phyloP scores from a whole-genome alignment of 2,113 vertebrate genomes.

The Microtus ochrogaster region DNA sequence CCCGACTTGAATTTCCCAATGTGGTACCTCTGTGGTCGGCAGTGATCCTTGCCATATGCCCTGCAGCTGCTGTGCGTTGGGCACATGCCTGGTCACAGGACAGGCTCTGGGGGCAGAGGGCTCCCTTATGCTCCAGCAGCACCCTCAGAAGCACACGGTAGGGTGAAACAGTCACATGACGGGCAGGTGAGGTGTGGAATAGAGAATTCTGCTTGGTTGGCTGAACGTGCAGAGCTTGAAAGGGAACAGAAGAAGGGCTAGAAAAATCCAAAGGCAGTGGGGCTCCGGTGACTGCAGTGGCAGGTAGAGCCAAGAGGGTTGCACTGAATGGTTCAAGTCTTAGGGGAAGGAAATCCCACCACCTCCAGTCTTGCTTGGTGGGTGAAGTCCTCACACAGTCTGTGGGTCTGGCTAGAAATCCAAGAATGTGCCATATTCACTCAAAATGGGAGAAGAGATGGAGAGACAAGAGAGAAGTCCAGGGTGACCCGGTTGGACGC shows the following conservation, averaged over 20 bases:
- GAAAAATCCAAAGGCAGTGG: neutral
- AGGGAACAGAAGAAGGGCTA: neutral
- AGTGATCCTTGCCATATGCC: neutral
- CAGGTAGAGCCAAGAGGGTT: neutral
- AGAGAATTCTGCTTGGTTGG: neutral
- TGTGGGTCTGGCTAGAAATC: neutral
- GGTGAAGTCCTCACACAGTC: neutral
- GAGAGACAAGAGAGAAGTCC: neutral
- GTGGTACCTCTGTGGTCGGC: neutral
- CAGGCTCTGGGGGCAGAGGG: neutral
- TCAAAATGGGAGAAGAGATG: neutral
- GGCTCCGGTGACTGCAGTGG: too few species aligned
- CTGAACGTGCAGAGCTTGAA: neutral
- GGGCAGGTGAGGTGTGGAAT: too few species aligned
- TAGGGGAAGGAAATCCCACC: neutral
- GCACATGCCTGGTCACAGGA: fast-evolving
- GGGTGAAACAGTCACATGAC: neutral
- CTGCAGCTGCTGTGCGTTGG: neutral
- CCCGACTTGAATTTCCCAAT: neutral
- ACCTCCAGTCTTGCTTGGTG: too few species aligned
- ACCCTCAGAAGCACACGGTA: too few species aligned
- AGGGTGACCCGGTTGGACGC: neutral
- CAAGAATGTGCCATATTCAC: too few species aligned
- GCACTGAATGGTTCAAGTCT: neutral
- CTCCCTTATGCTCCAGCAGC: neutral